Conservation (phyloP, 2,888 invertebrate genomes). For the Parnassius smintheus region DNA sequence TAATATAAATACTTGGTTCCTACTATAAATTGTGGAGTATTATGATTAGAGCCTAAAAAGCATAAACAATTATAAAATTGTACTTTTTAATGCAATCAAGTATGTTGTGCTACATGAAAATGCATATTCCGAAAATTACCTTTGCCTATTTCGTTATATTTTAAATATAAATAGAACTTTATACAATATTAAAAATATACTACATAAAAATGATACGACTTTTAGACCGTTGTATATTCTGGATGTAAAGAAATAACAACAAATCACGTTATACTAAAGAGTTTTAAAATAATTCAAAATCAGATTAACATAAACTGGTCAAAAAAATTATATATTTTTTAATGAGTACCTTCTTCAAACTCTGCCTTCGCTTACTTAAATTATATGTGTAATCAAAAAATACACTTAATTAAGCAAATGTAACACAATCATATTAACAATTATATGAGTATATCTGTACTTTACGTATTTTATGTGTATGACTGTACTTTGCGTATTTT, state of each 20-base stretch:
- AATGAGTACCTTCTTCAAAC: not conserved
- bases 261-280: too few relatives aligned
- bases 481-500: not conserved
- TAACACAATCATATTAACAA: too few relatives aligned
- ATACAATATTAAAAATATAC: slow-evolving; percentile 10
- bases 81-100: not conserved
- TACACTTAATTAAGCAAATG: too few relatives aligned
- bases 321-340: too few relatives aligned
- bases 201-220: not conserved
- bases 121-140: not conserved
- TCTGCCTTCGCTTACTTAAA: too few relatives aligned
- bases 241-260: too few relatives aligned
- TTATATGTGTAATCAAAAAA: too few relatives aligned
- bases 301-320: too few relatives aligned
- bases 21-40: slow-evolving; percentile 14
- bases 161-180: slow-evolving; percentile 22
- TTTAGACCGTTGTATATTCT: not conserved
- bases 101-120: slow-evolving; percentile 3
- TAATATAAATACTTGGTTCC: slow-evolving; percentile 21
- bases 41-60: not conserved
- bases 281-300: too few relatives aligned
- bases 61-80: slow-evolving; percentile 4
- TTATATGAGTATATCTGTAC: too few relatives aligned
- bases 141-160: not conserved
- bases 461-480: not conserved